Percentiles rank a stretch among this genome's conserved stretches.
These are phyloP conservation scores for Lontra canadensis DNA, from an alignment of 2,113 vertebrate species.

Conservation along the genomic window DNA sequence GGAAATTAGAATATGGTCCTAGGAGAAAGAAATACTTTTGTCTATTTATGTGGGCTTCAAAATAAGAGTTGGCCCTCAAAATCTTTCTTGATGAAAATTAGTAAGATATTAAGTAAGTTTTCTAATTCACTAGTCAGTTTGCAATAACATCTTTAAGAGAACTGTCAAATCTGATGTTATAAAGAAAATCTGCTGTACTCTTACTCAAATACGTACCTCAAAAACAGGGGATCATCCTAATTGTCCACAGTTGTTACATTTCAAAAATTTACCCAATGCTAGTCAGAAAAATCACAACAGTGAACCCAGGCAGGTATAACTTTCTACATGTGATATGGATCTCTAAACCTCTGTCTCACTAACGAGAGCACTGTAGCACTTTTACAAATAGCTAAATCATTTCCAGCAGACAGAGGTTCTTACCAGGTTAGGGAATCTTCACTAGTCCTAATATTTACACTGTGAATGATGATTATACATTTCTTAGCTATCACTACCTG, in stretches of 20 bases:
- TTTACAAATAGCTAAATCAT: neutral
- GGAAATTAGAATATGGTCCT: neutral
- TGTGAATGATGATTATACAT: neutral
- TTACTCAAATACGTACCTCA: neutral
- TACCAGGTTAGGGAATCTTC: neutral
- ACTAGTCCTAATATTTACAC: neutral
- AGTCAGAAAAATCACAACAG: neutral
- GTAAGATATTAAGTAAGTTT: neutral
- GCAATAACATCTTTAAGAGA: neutral
- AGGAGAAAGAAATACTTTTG: neutral
- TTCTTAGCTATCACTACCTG: neutral
- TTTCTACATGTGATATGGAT: neutral
- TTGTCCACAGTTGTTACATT: neutral
- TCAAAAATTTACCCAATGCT: neutral
- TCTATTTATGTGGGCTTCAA: neutral
- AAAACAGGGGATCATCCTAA: neutral
- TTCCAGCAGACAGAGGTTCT: neutral
- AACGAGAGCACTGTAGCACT: neutral
- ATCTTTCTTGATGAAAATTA: neutral
- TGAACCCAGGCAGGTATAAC: neutral
- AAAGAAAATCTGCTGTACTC: neutral
- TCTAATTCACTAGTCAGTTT: neutral
- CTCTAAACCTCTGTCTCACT: neutral
- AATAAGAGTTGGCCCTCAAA: neutral
- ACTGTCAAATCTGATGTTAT: neutral